These are phyloP conservation scores for Dryobotodes eremita DNA, from an alignment of 2,888 invertebrate species.

Conservation along the genomic window DNA sequence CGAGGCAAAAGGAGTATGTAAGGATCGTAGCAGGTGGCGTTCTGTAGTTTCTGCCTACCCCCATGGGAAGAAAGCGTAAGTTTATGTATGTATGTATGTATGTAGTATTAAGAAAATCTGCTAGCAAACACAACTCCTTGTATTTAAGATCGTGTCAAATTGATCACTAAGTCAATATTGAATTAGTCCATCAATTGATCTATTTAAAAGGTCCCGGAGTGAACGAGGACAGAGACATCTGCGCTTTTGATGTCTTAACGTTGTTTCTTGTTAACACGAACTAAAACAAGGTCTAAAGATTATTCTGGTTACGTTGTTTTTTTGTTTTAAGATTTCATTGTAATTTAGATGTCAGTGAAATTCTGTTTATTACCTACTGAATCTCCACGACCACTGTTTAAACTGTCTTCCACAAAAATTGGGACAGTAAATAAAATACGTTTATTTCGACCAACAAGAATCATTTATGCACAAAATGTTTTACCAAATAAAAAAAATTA, in stretches of 20 bases:
- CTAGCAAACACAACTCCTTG: background rate
- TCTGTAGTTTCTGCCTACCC: too few species aligned
- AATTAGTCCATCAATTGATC: slow-evolving; percentile 56
- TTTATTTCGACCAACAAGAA: too few species aligned
- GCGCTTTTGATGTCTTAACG: slow-evolving; percentile 18
- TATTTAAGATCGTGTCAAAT: slow-evolving; percentile 34
- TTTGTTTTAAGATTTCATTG: background rate
- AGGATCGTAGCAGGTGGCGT: too few species aligned
- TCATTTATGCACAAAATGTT: too few species aligned
- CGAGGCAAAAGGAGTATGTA: too few species aligned
- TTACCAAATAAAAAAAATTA: too few species aligned
- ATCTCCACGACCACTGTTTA: background rate
- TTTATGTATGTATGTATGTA: too few species aligned
- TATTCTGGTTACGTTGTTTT: background rate
- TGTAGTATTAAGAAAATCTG: background rate
- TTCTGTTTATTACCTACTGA: background rate
- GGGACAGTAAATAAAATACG: too few species aligned
- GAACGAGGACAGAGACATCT: slow-evolving; percentile 32
- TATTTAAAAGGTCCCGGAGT: slow-evolving; percentile 52
- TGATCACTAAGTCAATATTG: slow-evolving; percentile 54
- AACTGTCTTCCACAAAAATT: background rate
- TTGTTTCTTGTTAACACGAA: too few species aligned
- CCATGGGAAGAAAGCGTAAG: too few species aligned
- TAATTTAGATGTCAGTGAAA: background rate
- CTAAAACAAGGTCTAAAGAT: background rate